Percentiles rank a stretch among this genome's conserved stretches.
Conservation (phyloP, 2,113 vertebrate species). For the Cyanistes caeruleus region DNA sequence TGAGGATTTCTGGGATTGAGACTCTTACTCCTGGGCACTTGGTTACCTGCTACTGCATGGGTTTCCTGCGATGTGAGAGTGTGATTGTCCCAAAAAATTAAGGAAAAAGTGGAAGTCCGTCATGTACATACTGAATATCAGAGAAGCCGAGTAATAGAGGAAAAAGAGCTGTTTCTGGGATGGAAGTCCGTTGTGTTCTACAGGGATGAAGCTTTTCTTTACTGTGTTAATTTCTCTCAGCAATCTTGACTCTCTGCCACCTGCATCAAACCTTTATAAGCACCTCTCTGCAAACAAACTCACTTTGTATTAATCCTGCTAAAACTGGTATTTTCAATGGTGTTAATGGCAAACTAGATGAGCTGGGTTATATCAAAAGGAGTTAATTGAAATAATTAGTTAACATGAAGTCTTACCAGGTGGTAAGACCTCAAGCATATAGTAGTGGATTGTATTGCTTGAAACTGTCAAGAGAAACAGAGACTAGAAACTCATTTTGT, state of each 20-base stretch:
- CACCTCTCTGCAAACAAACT: neutral
- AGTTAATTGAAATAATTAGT: neutral
- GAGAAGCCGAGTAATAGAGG: neutral
- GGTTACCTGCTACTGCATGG: neutral
- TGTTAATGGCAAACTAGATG: neutral
- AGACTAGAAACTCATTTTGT: neutral
- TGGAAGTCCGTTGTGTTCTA: neutral
- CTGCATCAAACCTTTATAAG: neutral
- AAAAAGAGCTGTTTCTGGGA: neutral
- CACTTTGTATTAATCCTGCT: neutral
- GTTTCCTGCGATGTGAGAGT: neutral
- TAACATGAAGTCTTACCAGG: neutral
- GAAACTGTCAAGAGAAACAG: neutral
- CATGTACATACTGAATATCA: neutral
- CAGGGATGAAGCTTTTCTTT: neutral
- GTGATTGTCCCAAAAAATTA: neutral
- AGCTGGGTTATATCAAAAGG: neutral
- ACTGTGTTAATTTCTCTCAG: neutral
- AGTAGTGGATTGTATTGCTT: neutral
- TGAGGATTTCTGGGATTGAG: neutral
- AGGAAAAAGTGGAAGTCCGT: neutral
- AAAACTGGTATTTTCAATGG: neutral
- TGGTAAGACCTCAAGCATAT: neutral
- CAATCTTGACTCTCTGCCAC: neutral
- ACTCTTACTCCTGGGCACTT: neutral